Evolutionary conservation across 2,888 invertebrate genomes (phyloP), one percentile per base, ranked within the genome.

Genomic region (Tillus elongatus): DNA sequence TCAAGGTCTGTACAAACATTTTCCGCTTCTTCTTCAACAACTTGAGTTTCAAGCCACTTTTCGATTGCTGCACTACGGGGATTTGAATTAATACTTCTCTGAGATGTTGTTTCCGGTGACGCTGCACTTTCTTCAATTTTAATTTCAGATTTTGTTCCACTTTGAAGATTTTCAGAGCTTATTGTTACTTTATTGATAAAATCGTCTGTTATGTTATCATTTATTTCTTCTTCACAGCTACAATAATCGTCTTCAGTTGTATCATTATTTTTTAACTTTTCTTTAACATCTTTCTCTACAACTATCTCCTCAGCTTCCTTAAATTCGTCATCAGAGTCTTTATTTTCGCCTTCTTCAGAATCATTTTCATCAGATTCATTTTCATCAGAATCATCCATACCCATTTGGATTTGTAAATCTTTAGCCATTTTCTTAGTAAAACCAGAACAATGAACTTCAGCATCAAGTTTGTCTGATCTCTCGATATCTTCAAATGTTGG

Each of bases 401-500:
- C 77, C 47, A 76, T 69, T 54, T 74, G 74, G 26, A 61, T 39
- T 47, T 64, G 63, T 28, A 88, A 66, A 54, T 85, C 79, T 44
- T 78, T 75, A 28, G 88, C 85, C 70, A 88, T 78, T 54, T 83
- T 77, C 60, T 79, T 84, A 0, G 86, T 85, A 50, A 91, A 81
- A 35, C 91, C 92, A 48, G 93, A 91, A 49, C 95, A 95, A 13
- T 80, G 79, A 2, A 96, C 76, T 66, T 93, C 92, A 2, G 83
- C 75, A 65, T 97, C 97, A 36, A 97, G 66, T 47, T 75, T 74
- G 60, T 85, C 87, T 47, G 83, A 82, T 11, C 89, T 72, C 57
- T 84, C 80, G 36, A 74, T 65, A 59, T 90, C 89, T 15, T 69
- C 64, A 60, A 90, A 90, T 50, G 72, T 74, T 2, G 91, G 91